Evolutionary conservation across 1,140 invertebrate species (phyloP).

Genomic region (Drosophila equinoxialis): DNA sequence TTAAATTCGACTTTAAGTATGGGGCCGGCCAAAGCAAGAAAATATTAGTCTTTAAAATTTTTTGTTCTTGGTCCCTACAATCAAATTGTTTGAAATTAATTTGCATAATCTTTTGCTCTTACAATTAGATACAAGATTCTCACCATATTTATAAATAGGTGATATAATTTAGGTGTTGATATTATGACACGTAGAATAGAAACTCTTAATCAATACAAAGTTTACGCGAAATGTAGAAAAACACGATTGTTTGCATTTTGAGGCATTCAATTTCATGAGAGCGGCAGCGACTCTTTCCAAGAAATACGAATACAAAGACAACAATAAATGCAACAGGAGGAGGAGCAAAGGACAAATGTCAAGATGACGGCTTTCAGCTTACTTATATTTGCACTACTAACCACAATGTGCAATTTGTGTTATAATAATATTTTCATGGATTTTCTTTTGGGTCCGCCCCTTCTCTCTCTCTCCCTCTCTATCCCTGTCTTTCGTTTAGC

Average conservation of each 20-base stretch:
- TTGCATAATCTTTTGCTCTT: too few relatives aligned
- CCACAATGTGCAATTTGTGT: conserved; percentile 72
- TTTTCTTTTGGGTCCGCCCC: conserved; percentile 37
- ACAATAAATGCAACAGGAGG: conserved; percentile 13
- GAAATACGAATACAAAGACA: conserved; percentile 21
- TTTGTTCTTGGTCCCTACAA: too few relatives aligned
- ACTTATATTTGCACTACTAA: conserved; percentile 57
- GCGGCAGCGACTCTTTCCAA: conserved; percentile 27
- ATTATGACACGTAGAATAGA: not conserved
- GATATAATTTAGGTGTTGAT: too few relatives aligned
- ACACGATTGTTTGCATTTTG: conserved; percentile 28
- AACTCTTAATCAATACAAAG: not conserved
- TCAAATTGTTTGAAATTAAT: too few relatives aligned
- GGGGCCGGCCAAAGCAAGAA: too few relatives aligned
- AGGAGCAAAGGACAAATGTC: conserved; percentile 40
- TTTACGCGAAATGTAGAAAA: conserved; percentile 14
- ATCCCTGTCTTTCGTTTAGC: conserved; percentile 65
- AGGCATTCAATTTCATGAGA: conserved; percentile 36
- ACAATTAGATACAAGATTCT: too few relatives aligned
- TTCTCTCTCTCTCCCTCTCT: conserved; percentile 9
- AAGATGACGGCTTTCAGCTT: conserved; percentile 60
- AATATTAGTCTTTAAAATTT: too few relatives aligned
- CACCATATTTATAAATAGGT: too few relatives aligned
- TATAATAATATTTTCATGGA: conserved; percentile 61
- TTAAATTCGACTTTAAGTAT: too few relatives aligned